Conservation (phyloP, 2,113 vertebrate species). For the Clarias macrocephalus region DNA sequence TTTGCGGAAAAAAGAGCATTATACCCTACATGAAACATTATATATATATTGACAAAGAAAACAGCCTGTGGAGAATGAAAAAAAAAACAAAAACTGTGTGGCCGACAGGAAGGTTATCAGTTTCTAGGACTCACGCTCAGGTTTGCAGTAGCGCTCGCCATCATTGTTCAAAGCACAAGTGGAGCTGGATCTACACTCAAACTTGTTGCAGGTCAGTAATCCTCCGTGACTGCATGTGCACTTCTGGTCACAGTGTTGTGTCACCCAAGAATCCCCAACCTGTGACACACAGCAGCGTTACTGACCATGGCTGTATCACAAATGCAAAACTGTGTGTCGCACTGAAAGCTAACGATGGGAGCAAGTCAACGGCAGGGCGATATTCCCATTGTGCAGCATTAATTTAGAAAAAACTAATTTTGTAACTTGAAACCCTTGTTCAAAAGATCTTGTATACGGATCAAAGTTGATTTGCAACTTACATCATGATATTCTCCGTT, state of each 20-base stretch:
- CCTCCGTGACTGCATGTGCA: slow-evolving; percentile 71
- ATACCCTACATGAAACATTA: not conserved
- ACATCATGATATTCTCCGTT: slow-evolving; percentile 71
- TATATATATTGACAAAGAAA: not conserved
- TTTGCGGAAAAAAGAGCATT: not conserved
- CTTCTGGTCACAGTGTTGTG: slow-evolving; percentile 60
- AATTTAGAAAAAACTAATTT: not conserved
- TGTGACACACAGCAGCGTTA: slow-evolving; percentile 50
- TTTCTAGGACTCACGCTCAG: slow-evolving; percentile 68
- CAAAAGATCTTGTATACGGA: not conserved
- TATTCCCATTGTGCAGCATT: not conserved
- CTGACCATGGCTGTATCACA: not conserved
- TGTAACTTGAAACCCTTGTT: not conserved
- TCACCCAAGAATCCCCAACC: slow-evolving; percentile 78
- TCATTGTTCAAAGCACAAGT: slow-evolving; percentile 66
- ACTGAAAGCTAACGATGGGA: not conserved
- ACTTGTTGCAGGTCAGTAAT: slow-evolving; percentile 61
- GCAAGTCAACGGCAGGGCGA: not conserved
- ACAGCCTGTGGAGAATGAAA: not conserved
- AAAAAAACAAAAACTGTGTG: not conserved
- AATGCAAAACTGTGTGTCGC: not conserved
- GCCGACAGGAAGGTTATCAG: no score
- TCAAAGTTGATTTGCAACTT: slow-evolving; percentile 54
- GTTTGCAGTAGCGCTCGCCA: slow-evolving; percentile 70
- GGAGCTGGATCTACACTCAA: slow-evolving; percentile 67